Conservation (phyloP, 2,888 invertebrate genomes). For the Stegophylla sp. region DNA sequence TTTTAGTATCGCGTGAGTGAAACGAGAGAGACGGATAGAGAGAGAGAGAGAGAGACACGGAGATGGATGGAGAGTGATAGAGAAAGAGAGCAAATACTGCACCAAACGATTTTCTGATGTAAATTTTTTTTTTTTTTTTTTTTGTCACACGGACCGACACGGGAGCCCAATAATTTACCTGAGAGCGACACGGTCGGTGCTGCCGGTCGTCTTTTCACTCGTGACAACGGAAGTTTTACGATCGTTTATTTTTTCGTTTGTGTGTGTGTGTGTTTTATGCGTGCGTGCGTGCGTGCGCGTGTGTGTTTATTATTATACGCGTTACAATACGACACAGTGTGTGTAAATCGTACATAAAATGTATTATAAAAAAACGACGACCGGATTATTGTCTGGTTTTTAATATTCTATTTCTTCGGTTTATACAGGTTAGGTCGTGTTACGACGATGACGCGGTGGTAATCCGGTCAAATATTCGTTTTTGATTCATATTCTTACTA, state of each 20-base stretch:
- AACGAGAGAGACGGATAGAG: neutral
- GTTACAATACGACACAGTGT: no score
- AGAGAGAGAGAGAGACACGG: neutral
- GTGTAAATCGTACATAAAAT: conserved; percentile 36
- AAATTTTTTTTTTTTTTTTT: conserved; percentile 32
- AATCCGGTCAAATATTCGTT: neutral
- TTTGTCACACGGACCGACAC: conserved; percentile 37
- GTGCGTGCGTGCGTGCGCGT: neutral
- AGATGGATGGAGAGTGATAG: neutral
- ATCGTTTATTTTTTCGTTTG: conserved; percentile 24
- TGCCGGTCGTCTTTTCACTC: conserved; percentile 26
- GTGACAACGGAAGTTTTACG: conserved; percentile 58
- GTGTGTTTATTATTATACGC: neutral
- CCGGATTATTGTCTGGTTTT: conserved; percentile 35
- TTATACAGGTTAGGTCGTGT: no score
- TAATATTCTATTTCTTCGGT: no score
- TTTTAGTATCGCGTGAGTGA: no score
- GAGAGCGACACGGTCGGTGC: conserved; percentile 18
- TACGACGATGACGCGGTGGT: no score
- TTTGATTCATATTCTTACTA: neutral
- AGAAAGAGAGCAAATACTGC: conserved; percentile 5
- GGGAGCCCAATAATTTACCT: conserved; percentile 46
- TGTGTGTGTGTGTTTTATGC: neutral
- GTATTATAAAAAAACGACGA: conserved; percentile 49
- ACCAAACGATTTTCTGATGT: conserved; percentile 56